phyloP scores from a whole-genome alignment of 2,797 vertebrate genomes.

The Limosa lapponica region DNA sequence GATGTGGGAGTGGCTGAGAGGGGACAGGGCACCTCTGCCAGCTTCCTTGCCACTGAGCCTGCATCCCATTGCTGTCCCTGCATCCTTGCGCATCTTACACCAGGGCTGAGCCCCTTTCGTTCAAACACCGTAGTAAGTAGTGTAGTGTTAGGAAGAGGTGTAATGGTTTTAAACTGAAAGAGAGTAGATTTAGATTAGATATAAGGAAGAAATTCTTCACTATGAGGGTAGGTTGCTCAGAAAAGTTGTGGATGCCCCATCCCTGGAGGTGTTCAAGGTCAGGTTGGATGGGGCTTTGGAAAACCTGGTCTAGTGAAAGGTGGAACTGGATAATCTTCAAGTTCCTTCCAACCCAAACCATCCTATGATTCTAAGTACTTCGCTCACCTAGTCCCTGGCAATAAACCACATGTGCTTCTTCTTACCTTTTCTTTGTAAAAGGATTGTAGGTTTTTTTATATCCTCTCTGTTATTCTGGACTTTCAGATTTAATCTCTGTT shows the following conservation, averaged over 20 bases:
- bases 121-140: fast-evolving
- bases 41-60: neutral
- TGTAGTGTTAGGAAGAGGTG: neutral
- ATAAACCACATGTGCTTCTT: neutral
- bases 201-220: neutral
- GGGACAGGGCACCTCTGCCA: neutral
- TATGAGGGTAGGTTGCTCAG: neutral
- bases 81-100: neutral
- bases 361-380: neutral
- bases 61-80: neutral
- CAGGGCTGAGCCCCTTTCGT: neutral
- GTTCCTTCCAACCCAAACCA: neutral
- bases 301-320: neutral
- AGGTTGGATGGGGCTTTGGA: neutral
- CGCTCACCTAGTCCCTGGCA: neutral
- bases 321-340: neutral
- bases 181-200: neutral
- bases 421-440: neutral
- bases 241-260: neutral
- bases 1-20: neutral
- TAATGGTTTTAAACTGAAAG: neutral
- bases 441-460: neutral
- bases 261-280: neutral
- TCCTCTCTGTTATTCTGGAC: neutral
- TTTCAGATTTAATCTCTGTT: neutral